Evolutionary conservation across 2,797 vertebrate species (phyloP), one percentile per base, ranked within the genome.

Genomic region (Margarornis squamiger): DNA sequence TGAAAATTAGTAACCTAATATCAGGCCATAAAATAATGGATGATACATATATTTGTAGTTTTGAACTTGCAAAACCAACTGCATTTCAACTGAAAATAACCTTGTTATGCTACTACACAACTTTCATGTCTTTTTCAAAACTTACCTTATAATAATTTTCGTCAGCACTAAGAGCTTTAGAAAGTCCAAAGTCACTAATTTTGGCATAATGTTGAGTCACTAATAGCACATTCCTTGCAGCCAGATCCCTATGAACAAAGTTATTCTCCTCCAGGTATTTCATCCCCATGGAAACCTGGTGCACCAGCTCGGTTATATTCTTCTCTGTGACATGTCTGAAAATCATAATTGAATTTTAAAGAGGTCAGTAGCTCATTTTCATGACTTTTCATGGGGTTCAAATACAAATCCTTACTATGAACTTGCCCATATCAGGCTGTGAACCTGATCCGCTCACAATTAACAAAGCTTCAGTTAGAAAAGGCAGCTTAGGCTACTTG

Each of bases 191-290:
- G 97, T 99, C 99, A 20, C 99, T 99, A 97, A 99, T 99, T 97
- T 99, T 99, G 93, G 99, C 99, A 43, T 99, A 99, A 97, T 99
- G 99, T 95, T 99, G 99, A 6, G 99, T 99, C 79, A 99, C 99
- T 94, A 99, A 97, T 70, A 99, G 96, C 7, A 99, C 99, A 5
- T 99, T 99, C 92, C 99, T 98, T 80, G 99, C 99, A 46, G 99
- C 99, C 32, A 99, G 98, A 97, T 99, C 99, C 86, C 99, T 98
- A 96, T 99, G 99, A 84, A 99, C 99, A 52, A 99, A 99, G 97
- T 99, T 99, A 90, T 98, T 97, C 88, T 99, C 99, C 90, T 99
- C 99, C 96, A 99, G 95, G 93, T 99, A 99, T 88, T 99, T 99
- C 99, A 99, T 99, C 14, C 99, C 99, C 98, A 99, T 99, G 43